These are phyloP conservation scores for Ceuthmochares aereus DNA, from an alignment of 2,113 vertebrate genomes.

Conservation along the genomic window DNA sequence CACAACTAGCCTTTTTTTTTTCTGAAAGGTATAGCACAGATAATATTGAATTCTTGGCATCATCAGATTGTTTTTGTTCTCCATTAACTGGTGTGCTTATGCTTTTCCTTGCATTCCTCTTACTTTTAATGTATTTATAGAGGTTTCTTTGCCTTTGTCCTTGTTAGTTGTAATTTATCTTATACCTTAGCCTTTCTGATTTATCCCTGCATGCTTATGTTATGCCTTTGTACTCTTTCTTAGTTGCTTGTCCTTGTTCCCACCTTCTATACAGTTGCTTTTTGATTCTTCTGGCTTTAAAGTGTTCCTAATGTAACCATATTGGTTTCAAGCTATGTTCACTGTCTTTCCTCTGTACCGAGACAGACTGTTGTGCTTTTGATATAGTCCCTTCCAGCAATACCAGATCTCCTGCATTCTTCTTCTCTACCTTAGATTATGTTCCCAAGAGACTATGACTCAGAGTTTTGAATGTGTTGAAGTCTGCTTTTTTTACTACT, in stretches of 20 bases:
- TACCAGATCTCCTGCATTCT: neutral
- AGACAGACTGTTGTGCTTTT: slow-evolving; percentile 2
- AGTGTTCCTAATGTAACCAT: neutral
- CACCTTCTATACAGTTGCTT: neutral
- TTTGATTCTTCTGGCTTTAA: slow-evolving; percentile 42
- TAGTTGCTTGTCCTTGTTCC: slow-evolving; percentile 33
- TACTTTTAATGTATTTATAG: slow-evolving; percentile 46
- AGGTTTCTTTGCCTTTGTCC: slow-evolving; percentile 5
- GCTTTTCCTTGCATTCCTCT: neutral
- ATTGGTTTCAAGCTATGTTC: slow-evolving; percentile 20
- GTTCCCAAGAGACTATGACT: neutral
- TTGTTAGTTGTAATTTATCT: slow-evolving; percentile 42
- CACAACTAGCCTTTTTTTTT: neutral
- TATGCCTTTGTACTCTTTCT: slow-evolving; percentile 11
- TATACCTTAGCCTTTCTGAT: slow-evolving; percentile 12
- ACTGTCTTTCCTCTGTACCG: neutral
- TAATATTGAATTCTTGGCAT: neutral
- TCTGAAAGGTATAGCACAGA: neutral
- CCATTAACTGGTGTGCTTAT: slow-evolving; percentile 5
- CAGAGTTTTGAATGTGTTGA: neutral
- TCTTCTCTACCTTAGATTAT: neutral
- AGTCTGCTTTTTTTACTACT: neutral
- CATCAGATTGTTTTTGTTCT: neutral
- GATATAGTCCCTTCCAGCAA: neutral
- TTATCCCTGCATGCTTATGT: slow-evolving; percentile 13